phyloP scores from a whole-genome alignment of 2,888 invertebrate genomes.

The Caenorhabditis doughertyi region DNA sequence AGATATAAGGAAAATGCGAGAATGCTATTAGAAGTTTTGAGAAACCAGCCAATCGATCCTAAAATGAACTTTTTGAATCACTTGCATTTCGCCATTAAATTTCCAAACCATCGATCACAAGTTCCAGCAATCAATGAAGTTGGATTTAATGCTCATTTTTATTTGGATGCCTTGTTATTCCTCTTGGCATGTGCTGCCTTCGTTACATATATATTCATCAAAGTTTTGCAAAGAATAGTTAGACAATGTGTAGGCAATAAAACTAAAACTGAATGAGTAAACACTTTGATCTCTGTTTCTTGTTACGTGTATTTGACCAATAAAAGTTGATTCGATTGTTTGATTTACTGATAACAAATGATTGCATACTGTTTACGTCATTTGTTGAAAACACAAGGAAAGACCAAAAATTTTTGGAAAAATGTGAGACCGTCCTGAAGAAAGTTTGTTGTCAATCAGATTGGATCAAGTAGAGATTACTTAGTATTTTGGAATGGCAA shows the following conservation, averaged over 20 bases:
- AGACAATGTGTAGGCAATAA: neutral
- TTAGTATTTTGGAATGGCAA: no score
- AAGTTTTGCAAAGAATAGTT: neutral
- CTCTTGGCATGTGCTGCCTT: neutral
- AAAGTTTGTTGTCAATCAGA: no score
- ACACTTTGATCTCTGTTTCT: neutral
- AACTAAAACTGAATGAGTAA: constrained; percentile 4
- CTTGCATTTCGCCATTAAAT: constrained; percentile 26
- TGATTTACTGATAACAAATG: neutral
- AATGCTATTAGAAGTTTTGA: constrained; percentile 18
- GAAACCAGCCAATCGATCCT: constrained; percentile 54
- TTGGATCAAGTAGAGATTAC: no score
- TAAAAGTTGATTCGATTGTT: no score
- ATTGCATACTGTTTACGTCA: no score
- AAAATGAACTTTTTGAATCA: constrained; percentile 32
- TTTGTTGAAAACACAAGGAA: no score
- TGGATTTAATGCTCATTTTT: constrained; percentile 36
- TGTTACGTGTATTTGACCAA: no score
- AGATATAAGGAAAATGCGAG: constrained; percentile 45
- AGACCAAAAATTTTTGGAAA: no score
- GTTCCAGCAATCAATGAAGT: constrained; percentile 15
- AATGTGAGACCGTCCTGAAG: no score
- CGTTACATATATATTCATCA: neutral
- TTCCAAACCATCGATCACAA: constrained; percentile 14
- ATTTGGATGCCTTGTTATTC: constrained; percentile 29